These are phyloP conservation scores for Erpornis zantholeuca DNA, from an alignment of 2,113 vertebrate genomes.

Conservation along the genomic window DNA sequence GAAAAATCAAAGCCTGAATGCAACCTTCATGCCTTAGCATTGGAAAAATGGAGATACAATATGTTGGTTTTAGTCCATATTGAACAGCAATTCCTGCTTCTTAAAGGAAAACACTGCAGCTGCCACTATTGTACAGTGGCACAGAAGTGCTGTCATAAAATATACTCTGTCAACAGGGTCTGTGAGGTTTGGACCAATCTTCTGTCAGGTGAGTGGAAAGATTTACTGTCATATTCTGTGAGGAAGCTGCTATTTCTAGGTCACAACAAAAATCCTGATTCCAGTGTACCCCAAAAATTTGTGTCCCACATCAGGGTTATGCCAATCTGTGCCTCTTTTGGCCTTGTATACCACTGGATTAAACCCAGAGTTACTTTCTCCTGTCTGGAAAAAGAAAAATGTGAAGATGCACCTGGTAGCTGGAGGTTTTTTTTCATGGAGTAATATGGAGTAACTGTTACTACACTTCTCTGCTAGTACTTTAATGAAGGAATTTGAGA, in stretches of 20 bases:
- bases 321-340: background rate
- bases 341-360: background rate
- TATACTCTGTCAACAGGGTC: fast-evolving
- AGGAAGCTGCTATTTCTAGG: background rate
- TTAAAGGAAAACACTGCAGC: background rate
- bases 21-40: background rate
- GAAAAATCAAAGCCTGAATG: background rate
- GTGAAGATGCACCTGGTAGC: background rate
- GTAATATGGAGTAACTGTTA: background rate
- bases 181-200: background rate
- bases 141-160: background rate
- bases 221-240: background rate
- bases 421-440: background rate
- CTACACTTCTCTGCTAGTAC: background rate
- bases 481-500: background rate
- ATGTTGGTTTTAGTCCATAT: background rate
- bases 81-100: background rate
- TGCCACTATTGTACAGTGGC: background rate
- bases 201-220: background rate
- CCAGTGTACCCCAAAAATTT: fast-evolving
- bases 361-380: background rate
- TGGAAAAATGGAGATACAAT: background rate
- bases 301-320: background rate
- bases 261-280: background rate
- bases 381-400: background rate